Evolutionary conservation across 2,888 invertebrate genomes (phyloP), one percentile per base, ranked within the genome.

Genomic region (Alentia gelatinosa): DNA sequence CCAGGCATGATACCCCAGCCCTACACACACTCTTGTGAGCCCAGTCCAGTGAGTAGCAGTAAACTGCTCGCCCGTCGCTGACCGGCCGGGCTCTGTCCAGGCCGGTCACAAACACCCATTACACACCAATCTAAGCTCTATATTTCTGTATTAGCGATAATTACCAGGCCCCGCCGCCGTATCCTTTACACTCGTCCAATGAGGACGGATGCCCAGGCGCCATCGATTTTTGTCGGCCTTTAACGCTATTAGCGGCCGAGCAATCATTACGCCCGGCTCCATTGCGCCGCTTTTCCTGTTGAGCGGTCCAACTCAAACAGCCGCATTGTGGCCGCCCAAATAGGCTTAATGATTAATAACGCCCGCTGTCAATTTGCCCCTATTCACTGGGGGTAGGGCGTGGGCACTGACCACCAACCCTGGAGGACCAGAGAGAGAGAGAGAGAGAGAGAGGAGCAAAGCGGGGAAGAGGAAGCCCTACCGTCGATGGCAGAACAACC

Each of bases 131-230:
- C 86, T 26, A 47, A 30, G 33, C 86, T 86, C 86, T 86, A 86
- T 86, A 86, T 86, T 86, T 86, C 86, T 47, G 47, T 86, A 86
- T 86, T 86, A 86, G 86, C 47, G 42, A 86, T 86, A 86, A 86
- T 86, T 86, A 86, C 86, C 86, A 19, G 79, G 37, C 15, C 86
- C 12, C 30, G 74, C 33, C 74, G 74, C 86, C 23, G 86, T 47
- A 86, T 86, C 86, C 42, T 86, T 86, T 47, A 42, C 86, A 30
- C n/a, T n/a, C 35, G 12, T 12, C 86, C 26, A 86, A 86, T 86
- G 86, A 86, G 86, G 86, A 86, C 47, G 47, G 50, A 86, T 86
- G 86, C 47, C 26, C 47, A 5, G 19, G 33, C 47, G 47, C 42
- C 42, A 86, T 86, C 86, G 86, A 50, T 86, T 86, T 47, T 86